These are phyloP conservation scores for Pristionchus arcanus DNA, from an alignment of 2,888 invertebrate species.

Conservation along the genomic window DNA sequence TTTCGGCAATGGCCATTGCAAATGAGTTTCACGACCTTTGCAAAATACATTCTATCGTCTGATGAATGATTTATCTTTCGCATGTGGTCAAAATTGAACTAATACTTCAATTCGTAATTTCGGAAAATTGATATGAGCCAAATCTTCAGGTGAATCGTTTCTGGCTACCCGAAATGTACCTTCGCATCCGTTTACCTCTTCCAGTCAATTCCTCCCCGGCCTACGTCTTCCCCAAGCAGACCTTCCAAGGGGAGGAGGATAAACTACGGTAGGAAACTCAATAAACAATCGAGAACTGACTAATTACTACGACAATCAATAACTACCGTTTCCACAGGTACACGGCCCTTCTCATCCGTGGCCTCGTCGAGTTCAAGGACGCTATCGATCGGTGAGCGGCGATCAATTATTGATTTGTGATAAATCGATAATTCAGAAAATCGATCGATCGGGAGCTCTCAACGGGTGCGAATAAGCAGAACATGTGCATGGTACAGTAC, in stretches of 20 bases:
- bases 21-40: no score
- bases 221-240: constrained; percentile 91
- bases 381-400: constrained; percentile 90
- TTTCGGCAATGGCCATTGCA: neutral
- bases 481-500: constrained; percentile 95
- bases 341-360: constrained; percentile 91
- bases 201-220: constrained; percentile 98
- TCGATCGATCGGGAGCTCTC: constrained; percentile 87
- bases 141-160: constrained; percentile 90
- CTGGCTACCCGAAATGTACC: constrained; percentile 99
- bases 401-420: neutral
- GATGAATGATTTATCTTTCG: no score
- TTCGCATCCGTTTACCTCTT: constrained; percentile 90
- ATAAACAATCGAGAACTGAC: neutral
- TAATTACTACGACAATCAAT: no score
- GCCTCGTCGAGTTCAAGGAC: constrained; percentile 92
- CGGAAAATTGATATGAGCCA: neutral
- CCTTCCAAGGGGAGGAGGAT: constrained; percentile 83
- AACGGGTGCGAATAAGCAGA: constrained; percentile 85
- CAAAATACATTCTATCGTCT: no score
- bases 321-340: constrained; percentile 82
- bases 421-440: constrained; percentile 58
- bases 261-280: neutral
- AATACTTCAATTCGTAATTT: neutral
- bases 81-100: no score